A percentile compares a stretch with the other conserved stretches of the same genome.
phyloP scores from a whole-genome alignment of 2,797 vertebrate genomes.

The Calcarius lapponicus region DNA sequence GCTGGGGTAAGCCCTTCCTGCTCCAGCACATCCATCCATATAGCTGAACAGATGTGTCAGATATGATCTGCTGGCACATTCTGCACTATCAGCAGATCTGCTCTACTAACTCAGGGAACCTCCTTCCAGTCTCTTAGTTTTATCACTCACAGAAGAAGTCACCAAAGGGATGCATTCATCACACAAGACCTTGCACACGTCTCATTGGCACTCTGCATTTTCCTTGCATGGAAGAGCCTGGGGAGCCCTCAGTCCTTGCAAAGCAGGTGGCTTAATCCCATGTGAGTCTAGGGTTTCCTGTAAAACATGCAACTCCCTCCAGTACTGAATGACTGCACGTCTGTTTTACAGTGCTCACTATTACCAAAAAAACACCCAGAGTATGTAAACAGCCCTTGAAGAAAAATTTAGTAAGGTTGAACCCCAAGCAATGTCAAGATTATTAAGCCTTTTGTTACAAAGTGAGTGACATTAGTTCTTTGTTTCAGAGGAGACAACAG shows the following conservation, averaged over 20 bases:
- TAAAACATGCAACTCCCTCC: not conserved
- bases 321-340: not conserved
- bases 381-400: not conserved
- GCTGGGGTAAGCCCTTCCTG: not conserved
- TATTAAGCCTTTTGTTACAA: not conserved
- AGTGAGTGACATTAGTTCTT: not conserved
- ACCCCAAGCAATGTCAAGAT: not conserved
- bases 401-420: not conserved
- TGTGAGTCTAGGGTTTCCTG: not conserved
- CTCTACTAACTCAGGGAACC: not conserved
- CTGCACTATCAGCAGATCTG: not conserved
- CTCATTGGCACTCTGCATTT: not conserved
- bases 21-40: not conserved
- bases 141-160: not conserved
- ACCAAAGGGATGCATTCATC: not conserved
- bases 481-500: not conserved
- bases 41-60: not conserved
- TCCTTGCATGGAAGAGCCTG: not conserved
- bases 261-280: conserved; percentile 27
- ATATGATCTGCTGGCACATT: not conserved
- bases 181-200: not conserved
- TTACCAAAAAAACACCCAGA: not conserved
- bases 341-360: not conserved
- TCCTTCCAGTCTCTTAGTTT: not conserved
- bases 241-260: not conserved